Evolutionary conservation across 1,140 invertebrate genomes (phyloP).

Genomic region (Lineus longissimus): DNA sequence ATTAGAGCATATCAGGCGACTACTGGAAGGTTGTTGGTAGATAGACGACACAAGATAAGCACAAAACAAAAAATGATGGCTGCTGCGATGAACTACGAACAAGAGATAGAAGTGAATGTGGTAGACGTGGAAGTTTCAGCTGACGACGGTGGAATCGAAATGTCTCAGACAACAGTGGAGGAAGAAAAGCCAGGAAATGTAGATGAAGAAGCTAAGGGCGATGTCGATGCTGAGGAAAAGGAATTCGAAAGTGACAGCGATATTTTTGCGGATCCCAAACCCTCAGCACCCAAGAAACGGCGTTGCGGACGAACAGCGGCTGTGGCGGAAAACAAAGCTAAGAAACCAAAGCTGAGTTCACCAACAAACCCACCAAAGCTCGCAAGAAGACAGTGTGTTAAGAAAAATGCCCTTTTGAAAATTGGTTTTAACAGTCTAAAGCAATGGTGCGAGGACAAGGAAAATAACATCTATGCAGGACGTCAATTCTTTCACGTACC

Average conservation of each 20-base stretch:
- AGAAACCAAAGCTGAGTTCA: too few species aligned
- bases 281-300: too few species aligned
- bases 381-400: not conserved
- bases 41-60: too few species aligned
- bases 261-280: too few species aligned
- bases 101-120: not conserved
- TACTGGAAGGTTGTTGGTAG: not conserved
- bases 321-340: too few species aligned
- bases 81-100: not conserved
- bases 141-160: too few species aligned
- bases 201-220: too few species aligned
- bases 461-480: conserved; percentile 4
- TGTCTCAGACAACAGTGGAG: too few species aligned
- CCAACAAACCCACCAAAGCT: not conserved
- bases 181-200: too few species aligned
- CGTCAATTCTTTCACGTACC: not conserved
- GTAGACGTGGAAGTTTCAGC: too few species aligned
- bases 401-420: not conserved
- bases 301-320: too few species aligned
- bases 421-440: conserved; percentile 3
- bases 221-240: not conserved
- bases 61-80: not conserved
- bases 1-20: conserved; percentile 5
- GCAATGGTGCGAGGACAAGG: not conserved
- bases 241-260: not conserved